Evolutionary conservation across 37 sponge, comb jelly and placozoan genomes (phyloP).

Genomic region (Aplysina aerophoba): DNA sequence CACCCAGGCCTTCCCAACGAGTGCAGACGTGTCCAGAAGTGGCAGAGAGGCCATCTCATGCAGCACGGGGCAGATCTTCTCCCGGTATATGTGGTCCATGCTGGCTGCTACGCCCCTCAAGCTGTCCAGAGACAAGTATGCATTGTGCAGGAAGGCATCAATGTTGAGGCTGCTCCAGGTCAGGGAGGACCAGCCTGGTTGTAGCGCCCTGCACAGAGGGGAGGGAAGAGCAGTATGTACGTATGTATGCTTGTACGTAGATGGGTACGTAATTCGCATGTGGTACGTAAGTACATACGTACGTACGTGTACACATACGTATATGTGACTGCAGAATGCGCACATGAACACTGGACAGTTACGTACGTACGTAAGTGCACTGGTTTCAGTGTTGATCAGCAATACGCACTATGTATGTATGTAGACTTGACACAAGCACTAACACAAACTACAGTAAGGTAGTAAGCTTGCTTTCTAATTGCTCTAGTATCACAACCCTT

Average conservation of each 20-base stretch:
- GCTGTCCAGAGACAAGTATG: conserved; percentile 28
- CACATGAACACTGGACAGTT: no score
- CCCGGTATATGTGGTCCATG: conserved; percentile 34
- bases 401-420: no score
- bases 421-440: no score
- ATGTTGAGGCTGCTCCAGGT: conserved; percentile 93
- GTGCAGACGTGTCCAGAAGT: conserved; percentile 45
- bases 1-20: conserved; percentile 54
- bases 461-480: no score
- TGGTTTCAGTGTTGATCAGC: no score
- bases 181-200: conserved; percentile 89
- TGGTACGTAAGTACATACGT: background rate
- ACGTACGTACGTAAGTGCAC: no score
- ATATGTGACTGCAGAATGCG: background rate
- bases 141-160: conserved; percentile 86
- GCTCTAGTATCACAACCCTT: no score
- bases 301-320: background rate
- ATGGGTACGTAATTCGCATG: background rate
- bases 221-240: background rate
- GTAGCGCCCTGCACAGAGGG: conserved; percentile 29
- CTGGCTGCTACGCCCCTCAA: conserved; percentile 35
- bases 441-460: no score
- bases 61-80: conserved; percentile 39
- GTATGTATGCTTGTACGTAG: background rate
- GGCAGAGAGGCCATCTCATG: conserved; percentile 15